These are phyloP conservation scores for Ochropacha duplaris DNA, from an alignment of 2,888 invertebrate species.

Conservation along the genomic window DNA sequence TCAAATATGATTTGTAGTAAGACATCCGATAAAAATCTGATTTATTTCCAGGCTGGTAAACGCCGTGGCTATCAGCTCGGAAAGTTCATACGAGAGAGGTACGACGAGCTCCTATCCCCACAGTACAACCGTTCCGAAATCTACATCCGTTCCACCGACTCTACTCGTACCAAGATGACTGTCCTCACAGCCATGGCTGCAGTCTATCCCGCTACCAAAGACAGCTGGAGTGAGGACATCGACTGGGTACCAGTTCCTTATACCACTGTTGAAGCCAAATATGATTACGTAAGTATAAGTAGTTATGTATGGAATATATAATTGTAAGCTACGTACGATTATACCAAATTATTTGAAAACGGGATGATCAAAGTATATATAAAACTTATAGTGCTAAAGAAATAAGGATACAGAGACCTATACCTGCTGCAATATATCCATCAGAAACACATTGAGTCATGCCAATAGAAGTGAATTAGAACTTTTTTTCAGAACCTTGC, in stretches of 20 bases:
- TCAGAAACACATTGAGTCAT: no score
- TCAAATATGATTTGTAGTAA: no score
- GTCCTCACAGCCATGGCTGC: slow-evolving; percentile 46
- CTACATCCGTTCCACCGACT: slow-evolving; percentile 54
- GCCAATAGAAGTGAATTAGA: no score
- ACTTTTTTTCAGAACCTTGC: slow-evolving; percentile 36
- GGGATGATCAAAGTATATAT: no score
- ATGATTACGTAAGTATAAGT: slow-evolving; percentile 46
- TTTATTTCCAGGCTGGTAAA: slow-evolving; percentile 36
- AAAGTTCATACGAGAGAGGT: slow-evolving; percentile 37
- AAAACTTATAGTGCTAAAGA: no score
- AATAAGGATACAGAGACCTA: no score
- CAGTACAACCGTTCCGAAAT: slow-evolving; percentile 51
- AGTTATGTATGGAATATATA: no score
- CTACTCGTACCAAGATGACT: slow-evolving; percentile 53
- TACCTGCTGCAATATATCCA: no score
- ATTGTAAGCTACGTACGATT: no score
- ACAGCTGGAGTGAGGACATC: slow-evolving; percentile 39
- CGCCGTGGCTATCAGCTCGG: slow-evolving; percentile 37
- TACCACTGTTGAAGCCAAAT: slow-evolving; percentile 41
- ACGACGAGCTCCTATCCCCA: slow-evolving; percentile 36
- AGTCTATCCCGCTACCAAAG: slow-evolving; percentile 31
- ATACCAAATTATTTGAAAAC: no score
- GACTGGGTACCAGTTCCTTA: slow-evolving; percentile 52
- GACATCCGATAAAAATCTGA: not conserved